A percentile compares a stretch with the other conserved stretches of the same genome.
Conservation (phyloP, 2,113 vertebrate genomes). For the Micromys minutus region DNA sequence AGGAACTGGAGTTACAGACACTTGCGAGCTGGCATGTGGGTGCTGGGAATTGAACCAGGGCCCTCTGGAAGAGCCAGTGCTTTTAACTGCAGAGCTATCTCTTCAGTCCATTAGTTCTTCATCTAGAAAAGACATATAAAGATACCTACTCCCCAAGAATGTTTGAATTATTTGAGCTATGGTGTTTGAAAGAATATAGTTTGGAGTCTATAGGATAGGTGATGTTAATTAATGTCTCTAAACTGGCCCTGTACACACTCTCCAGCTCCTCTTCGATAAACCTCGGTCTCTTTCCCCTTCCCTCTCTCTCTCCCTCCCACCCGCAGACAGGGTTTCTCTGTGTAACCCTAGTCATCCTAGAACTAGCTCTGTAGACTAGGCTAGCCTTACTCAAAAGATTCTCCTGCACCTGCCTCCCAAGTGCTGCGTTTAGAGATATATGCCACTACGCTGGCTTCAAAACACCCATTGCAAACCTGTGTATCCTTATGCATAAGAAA, state of each 20-base stretch:
- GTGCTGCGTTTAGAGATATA: not conserved
- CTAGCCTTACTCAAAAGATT: not conserved
- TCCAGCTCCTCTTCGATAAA: not conserved
- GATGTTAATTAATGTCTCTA: slow-evolving; percentile 22
- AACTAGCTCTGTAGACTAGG: not conserved
- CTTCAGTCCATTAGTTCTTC: not conserved
- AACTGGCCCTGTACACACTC: not conserved
- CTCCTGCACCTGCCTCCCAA: not conserved
- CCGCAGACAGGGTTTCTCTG: not conserved
- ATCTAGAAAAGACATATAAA: slow-evolving; percentile 52
- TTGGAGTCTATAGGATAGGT: slow-evolving; percentile 23
- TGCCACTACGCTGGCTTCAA: not conserved
- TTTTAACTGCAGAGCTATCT: not conserved
- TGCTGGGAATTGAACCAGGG: not conserved
- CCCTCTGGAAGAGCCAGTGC: not conserved
- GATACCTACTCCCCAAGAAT: not conserved
- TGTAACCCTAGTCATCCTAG: not conserved
- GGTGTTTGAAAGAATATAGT: not conserved
- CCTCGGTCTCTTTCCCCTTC: too few relatives aligned
- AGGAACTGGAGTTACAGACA: not conserved
- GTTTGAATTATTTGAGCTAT: slow-evolving; percentile 44
- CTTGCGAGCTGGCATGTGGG: not conserved
- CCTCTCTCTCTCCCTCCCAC: not conserved
- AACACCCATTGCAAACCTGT: slow-evolving; percentile 20
- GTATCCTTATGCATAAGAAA: slow-evolving; percentile 33